Base-by-base conservation (phyloP, 2,888 invertebrate species). In the Eulithis prunata region DNA sequence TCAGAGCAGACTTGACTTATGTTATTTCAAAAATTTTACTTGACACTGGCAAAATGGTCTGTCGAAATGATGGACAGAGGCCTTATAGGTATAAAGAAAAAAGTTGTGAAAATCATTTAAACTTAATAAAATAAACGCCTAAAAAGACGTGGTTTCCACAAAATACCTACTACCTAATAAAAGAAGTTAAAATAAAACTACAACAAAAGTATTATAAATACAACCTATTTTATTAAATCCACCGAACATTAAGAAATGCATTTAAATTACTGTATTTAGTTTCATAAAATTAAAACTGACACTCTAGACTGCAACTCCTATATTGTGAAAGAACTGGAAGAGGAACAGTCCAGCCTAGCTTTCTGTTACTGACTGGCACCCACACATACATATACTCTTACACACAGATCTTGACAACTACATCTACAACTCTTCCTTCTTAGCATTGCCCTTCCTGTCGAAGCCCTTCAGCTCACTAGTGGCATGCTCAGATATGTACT, bases 401-500 rank as follows among this genome's bases (percentile, higher is more conserved):
- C 86, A 80, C 88, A 83, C 91, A 91, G 90, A 91, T 91, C 90
- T 90, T 81, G 62, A 74, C 75, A 81, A 81, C 81, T 71, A 67
- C 64, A 66, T 81, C 81, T 93, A 93, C 81, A 93, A 75, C 78
- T 93, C 93, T n/a, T 92, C 89, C 83, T 90, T 92, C 85, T 90
- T 93, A 75, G 82, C 77, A 45, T 84, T 96, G 79, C 99, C 99
- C 82, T 95, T 96, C 73, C 98, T 95, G 91, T 97, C 97, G 88
- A 94, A 99, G 70, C 96, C 96, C 76, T 96, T 97, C 78, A 99
- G 95, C 83, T 97, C 98, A 72, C 95, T 94, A 59, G 98, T 97
- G 12, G 99, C 95, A 75, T 99, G 97, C 86, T 97, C 96, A 56
- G 99, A 96, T 77, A 99, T 96, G 92, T 97, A 99, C 84, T 98